Evolutionary conservation across 1,140 invertebrate genomes (phyloP).

Genomic region (Battus philenor): DNA sequence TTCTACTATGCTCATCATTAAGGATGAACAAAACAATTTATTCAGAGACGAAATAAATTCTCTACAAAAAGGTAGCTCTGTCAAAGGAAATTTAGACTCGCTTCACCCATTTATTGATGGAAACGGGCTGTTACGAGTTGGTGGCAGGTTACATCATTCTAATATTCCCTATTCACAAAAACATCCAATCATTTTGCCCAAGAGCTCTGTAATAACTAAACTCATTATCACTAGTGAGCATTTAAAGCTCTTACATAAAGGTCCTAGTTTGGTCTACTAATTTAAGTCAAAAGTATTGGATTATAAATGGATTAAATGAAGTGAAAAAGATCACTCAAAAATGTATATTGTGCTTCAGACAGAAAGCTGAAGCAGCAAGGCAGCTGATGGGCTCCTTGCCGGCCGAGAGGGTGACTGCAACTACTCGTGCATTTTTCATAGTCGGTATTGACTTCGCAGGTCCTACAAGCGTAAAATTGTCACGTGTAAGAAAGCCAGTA

Average conservation of each 20-base stretch:
- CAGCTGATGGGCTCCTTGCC: conserved; percentile 37
- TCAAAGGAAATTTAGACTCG: background rate
- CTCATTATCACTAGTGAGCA: conserved; percentile 30
- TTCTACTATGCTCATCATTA: too few relatives aligned
- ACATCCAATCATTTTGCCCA: conserved; percentile 34
- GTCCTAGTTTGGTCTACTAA: conserved; percentile 20
- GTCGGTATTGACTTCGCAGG: conserved; percentile 46
- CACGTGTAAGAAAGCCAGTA: conserved; percentile 11
- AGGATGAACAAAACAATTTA: too few relatives aligned
- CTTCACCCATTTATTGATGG: conserved; percentile 32
- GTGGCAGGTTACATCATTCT: conserved; percentile 30
- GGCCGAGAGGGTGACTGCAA: conserved; percentile 23
- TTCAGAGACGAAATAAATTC: too few relatives aligned
- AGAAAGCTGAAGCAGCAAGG: conserved; percentile 20
- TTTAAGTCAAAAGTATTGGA: conserved; percentile 35
- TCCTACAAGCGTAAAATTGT: conserved; percentile 38
- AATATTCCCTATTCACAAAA: conserved; percentile 27
- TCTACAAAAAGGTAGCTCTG: too few relatives aligned
- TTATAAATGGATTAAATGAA: conserved; percentile 26
- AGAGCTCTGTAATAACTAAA: conserved; percentile 21
- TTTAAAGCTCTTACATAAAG: conserved; percentile 25
- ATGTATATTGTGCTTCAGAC: conserved; percentile 36
- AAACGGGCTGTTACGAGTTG: conserved; percentile 28
- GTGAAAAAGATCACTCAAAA: conserved; percentile 23
- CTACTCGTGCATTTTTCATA: conserved; percentile 28